These are phyloP conservation scores for Proales similis DNA, from an alignment of 1,140 invertebrate genomes.

Conservation along the genomic window DNA sequence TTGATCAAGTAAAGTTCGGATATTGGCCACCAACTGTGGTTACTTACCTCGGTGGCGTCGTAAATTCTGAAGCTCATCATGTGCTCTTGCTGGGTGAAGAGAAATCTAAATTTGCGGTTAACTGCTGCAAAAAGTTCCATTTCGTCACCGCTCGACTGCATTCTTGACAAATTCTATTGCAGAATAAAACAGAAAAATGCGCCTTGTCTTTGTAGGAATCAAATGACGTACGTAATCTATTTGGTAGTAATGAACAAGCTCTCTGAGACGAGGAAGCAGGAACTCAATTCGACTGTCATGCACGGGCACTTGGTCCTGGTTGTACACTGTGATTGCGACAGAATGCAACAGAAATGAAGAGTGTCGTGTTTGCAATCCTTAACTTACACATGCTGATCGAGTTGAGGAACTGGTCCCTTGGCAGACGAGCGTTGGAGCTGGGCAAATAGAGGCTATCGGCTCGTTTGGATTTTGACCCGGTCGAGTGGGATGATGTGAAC, in stretches of 20 bases:
- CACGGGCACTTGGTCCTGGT: conserved; percentile 43
- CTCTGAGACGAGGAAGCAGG: conserved; percentile 46
- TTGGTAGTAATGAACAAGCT: conserved; percentile 48
- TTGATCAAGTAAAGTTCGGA: too few species aligned
- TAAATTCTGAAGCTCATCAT: conserved; percentile 49
- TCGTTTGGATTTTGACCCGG: conserved; percentile 6
- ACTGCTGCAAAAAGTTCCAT: conserved; percentile 52
- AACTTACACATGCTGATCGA: conserved; percentile 17
- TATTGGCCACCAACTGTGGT: too few species aligned
- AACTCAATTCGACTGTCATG: conserved; percentile 44
- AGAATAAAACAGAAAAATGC: conserved; percentile 29
- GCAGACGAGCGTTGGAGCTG: conserved; percentile 11
- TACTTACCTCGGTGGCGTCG: conserved; percentile 46
- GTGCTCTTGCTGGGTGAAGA: conserved; percentile 49
- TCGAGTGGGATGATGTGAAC: too few species aligned
- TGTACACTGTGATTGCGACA: too few species aligned
- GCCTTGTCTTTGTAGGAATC: neutral
- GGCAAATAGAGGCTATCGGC: conserved; percentile 22
- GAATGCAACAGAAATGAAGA: conserved; percentile 15
- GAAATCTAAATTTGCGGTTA: conserved; percentile 46
- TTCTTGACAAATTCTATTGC: conserved; percentile 44
- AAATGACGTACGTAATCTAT: conserved; percentile 46
- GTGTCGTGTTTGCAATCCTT: neutral
- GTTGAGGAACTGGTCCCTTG: conserved; percentile 27
- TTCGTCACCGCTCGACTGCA: conserved; percentile 48